phyloP scores from a whole-genome alignment of 1,140 invertebrate species.

The Microvelia longipes region DNA sequence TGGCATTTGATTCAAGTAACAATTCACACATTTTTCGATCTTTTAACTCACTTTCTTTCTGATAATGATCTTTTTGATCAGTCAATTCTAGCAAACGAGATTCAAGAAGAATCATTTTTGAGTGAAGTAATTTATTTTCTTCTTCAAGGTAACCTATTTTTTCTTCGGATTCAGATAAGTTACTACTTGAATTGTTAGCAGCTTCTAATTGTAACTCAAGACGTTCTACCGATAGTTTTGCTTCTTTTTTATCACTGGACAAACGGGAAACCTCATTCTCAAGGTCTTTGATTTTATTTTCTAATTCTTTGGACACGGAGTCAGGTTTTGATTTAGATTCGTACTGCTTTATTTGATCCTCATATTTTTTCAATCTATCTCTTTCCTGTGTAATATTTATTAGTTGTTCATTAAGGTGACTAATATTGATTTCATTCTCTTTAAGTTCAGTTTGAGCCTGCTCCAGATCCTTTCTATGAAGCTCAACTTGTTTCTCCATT shows the following conservation, averaged over 20 bases:
- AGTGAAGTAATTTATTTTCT: constrained; percentile 10
- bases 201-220: constrained; percentile 2
- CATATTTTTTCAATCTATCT: background rate
- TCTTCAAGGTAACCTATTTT: constrained; percentile 7
- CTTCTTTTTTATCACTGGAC: background rate
- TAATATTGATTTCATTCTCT: background rate
- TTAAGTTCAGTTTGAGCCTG: background rate
- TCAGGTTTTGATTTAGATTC: background rate
- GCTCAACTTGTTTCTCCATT: constrained; percentile 7
- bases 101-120: constrained; percentile 5
- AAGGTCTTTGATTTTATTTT: background rate
- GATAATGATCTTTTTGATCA: constrained; percentile 6
- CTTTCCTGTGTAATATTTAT: background rate
- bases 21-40: constrained; percentile 18
- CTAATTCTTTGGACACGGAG: background rate
- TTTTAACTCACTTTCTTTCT: constrained; percentile 16
- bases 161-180: background rate
- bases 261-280: background rate
- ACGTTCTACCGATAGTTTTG: background rate
- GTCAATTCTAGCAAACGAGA: background rate
- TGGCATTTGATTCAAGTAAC: constrained; percentile 14
- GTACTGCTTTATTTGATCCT: background rate
- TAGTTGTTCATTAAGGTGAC: background rate
- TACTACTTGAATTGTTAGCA: background rate
- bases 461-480: background rate